Evolutionary conservation across 2,113 vertebrate genomes (phyloP).

Genomic region (Illadopsis cleaveri): DNA sequence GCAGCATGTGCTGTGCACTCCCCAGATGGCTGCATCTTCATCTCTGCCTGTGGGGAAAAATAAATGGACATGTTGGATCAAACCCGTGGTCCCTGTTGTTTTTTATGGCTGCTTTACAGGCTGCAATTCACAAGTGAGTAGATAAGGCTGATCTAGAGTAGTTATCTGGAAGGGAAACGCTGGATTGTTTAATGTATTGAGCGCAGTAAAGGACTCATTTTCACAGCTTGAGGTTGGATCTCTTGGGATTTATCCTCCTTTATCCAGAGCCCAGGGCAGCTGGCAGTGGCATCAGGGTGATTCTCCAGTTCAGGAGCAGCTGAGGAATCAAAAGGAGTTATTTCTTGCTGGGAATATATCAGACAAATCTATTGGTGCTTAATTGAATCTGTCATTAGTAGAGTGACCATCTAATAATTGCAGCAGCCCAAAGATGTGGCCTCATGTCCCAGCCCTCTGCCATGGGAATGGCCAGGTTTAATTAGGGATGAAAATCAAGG

Average conservation of each 20-base stretch:
- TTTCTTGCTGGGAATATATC: neutral
- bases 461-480: neutral
- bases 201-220: neutral
- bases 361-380: neutral
- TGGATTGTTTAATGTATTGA: neutral
- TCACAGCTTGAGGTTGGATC: neutral
- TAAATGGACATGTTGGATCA: conserved; percentile 29
- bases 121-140: neutral
- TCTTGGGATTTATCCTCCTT: neutral
- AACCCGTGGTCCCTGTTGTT: neutral
- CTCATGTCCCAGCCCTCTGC: neutral
- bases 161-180: neutral
- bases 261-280: neutral
- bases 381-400: neutral
- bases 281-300: neutral
- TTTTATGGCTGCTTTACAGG: conserved; percentile 15
- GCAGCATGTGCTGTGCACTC: neutral
- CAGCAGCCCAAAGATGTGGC: accelerated
- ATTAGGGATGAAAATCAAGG: neutral
- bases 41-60: conserved; percentile 19
- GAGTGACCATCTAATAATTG: neutral
- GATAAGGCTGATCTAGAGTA: conserved; percentile 8
- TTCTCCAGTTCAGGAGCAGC: neutral
- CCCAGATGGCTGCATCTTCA: conserved; percentile 6
- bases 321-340: neutral